Evolutionary conservation across 1,140 invertebrate genomes (phyloP).

Genomic region (Telenomus remus): DNA sequence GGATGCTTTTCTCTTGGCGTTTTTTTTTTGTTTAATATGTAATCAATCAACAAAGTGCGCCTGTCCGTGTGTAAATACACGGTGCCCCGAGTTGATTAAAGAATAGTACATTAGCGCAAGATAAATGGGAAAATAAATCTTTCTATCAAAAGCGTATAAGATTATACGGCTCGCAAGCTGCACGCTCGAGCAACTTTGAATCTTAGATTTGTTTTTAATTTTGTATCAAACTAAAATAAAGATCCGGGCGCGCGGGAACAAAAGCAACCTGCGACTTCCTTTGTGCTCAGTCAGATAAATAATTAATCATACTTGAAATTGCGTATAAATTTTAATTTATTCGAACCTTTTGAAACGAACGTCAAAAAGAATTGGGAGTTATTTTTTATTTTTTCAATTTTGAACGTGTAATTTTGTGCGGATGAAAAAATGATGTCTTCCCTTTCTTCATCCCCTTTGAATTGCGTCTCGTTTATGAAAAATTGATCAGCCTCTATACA

Average conservation of each 20-base stretch:
- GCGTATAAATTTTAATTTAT: conserved; percentile 43
- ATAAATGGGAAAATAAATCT: conserved; percentile 41
- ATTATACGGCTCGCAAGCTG: not conserved
- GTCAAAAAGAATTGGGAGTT: conserved; percentile 30
- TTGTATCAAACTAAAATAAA: conserved; percentile 43
- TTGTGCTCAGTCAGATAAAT: conserved; percentile 22
- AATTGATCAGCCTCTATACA: conserved; percentile 35
- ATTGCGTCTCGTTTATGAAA: not conserved
- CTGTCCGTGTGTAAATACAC: conserved; percentile 28
- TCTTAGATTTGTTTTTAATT: conserved; percentile 39
- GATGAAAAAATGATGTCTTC: conserved; percentile 35
- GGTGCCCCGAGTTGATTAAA: conserved; percentile 16
- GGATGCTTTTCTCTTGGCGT: conserved; percentile 18
- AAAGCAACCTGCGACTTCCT: conserved; percentile 24
- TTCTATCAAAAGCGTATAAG: conserved; percentile 30
- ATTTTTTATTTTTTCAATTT: conserved; percentile 15
- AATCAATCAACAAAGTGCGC: conserved; percentile 2
- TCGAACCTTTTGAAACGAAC: conserved; percentile 27
- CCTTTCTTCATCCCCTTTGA: too few species aligned
- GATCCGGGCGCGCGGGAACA: conserved; percentile 10
- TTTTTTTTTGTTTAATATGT: conserved; percentile 30
- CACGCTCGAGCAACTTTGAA: conserved; percentile 5
- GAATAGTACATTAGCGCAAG: conserved; percentile 19
- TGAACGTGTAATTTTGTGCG: conserved; percentile 39
- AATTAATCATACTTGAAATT: conserved; percentile 44